Percentiles rank a stretch among this genome's conserved stretches.
Conservation (phyloP, 2,888 invertebrate species). For the Steinernema carpocapsae region DNA sequence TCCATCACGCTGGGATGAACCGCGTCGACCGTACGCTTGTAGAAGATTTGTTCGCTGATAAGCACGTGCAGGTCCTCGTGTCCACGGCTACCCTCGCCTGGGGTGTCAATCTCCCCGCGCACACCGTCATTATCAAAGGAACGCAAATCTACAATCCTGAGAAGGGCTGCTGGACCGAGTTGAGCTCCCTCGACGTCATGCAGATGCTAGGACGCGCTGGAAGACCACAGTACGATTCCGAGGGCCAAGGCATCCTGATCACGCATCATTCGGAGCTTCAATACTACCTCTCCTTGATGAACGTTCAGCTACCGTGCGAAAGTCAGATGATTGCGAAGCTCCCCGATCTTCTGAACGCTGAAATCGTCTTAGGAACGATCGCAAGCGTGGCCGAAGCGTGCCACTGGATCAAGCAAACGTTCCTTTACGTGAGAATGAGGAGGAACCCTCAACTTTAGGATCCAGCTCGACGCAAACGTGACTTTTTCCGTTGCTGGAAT, state of each 20-base stretch:
- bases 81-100: conserved; percentile 98
- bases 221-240: conserved; percentile 95
- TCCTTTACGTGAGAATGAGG: conserved; percentile 92
- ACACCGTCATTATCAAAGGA: conserved; percentile 96
- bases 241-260: conserved; percentile 93
- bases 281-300: conserved; percentile 93
- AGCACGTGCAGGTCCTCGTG: conserved; percentile 95
- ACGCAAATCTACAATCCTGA: conserved; percentile 96
- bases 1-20: conserved; percentile 99
- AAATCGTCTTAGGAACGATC: conserved; percentile 92
- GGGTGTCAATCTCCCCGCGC: conserved; percentile 98
- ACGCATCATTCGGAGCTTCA: conserved; percentile 98
- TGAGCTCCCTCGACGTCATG: conserved; percentile 93
- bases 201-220: conserved; percentile 99
- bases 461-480: conserved; percentile 71
- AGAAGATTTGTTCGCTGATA: conserved; percentile 96
- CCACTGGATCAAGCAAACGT: conserved; percentile 93
- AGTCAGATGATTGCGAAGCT: conserved; percentile 90
- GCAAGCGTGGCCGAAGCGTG: conserved; percentile 88
- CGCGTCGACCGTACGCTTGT: conserved; percentile 92
- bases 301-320: conserved; percentile 92
- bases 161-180: conserved; percentile 95
- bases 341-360: conserved; percentile 96
- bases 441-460: conserved; percentile 86
- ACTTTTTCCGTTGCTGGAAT: no score